These are phyloP conservation scores for Hydriomena furcata DNA, from an alignment of 2,888 invertebrate genomes.

Conservation along the genomic window DNA sequence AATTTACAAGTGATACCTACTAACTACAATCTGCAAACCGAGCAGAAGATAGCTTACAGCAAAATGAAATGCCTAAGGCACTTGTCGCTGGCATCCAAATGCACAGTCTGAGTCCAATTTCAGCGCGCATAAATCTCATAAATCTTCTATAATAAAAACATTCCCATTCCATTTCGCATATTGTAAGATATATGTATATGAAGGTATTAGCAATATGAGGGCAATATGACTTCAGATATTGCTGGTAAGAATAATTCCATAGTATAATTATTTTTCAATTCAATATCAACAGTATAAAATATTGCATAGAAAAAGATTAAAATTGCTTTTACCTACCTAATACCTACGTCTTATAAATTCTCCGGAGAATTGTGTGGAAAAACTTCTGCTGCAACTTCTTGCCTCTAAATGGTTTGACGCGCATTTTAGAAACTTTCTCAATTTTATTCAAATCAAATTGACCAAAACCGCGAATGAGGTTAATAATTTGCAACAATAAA, in stretches of 20 bases:
- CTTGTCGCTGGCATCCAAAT: constrained; percentile 55
- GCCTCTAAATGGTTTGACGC: background rate
- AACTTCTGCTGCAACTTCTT: background rate
- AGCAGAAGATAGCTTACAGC: constrained; percentile 12
- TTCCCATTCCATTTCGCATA: constrained; percentile 46
- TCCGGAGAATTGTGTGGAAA: background rate
- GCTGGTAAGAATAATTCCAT: background rate
- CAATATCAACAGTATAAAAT: background rate
- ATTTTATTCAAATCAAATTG: too few relatives aligned
- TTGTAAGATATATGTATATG: constrained; percentile 44
- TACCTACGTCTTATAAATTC: background rate
- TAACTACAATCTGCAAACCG: too few relatives aligned
- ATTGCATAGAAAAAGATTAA: background rate
- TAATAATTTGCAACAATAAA: constrained; percentile 23
- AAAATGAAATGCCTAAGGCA: constrained; percentile 61
- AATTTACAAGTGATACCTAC: constrained; percentile 1
- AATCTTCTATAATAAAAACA: constrained; percentile 54
- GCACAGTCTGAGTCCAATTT: constrained; percentile 53
- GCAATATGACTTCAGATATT: constrained; percentile 15
- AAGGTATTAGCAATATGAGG: constrained; percentile 36
- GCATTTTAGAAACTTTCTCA: background rate
- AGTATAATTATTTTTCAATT: background rate
- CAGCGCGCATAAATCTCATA: constrained; percentile 47
- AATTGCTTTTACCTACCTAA: background rate
- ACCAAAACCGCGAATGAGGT: background rate